A percentile compares a stretch with the other conserved stretches of the same genome.
These are phyloP conservation scores for Heterotilapia buettikoferi DNA, from an alignment of 2,113 vertebrate genomes.

Conservation along the genomic window DNA sequence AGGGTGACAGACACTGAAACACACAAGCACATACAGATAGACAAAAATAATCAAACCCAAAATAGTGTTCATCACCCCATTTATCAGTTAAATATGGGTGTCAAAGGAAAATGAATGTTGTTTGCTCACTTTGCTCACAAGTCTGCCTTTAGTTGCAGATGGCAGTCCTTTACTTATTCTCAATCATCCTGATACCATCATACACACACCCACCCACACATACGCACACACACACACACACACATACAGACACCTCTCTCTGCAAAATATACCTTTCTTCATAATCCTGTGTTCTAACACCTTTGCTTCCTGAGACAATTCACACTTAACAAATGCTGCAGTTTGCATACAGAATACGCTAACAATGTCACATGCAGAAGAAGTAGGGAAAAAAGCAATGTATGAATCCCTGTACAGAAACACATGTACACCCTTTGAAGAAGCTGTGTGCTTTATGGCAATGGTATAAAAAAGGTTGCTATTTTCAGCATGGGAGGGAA, in stretches of 20 bases:
- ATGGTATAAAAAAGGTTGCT: constrained; percentile 3
- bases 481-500: constrained; percentile 33
- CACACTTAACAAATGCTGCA: neutral
- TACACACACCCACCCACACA: neutral
- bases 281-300: neutral
- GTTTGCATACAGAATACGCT: neutral
- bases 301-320: neutral
- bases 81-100: constrained; percentile 12
- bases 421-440: neutral
- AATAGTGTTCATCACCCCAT: neutral
- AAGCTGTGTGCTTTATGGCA: neutral
- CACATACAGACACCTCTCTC: neutral
- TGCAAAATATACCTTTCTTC: neutral
- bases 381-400: neutral
- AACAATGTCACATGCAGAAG: neutral
- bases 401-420: neutral
- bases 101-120: constrained; percentile 8
- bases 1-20: neutral
- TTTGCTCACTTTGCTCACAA: neutral
- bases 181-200: neutral
- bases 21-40: neutral
- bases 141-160: neutral
- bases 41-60: neutral
- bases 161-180: neutral
- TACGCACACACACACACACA: neutral